Conservation (phyloP, 2,797 vertebrate genomes). For the Etheostoma perlongum region DNA sequence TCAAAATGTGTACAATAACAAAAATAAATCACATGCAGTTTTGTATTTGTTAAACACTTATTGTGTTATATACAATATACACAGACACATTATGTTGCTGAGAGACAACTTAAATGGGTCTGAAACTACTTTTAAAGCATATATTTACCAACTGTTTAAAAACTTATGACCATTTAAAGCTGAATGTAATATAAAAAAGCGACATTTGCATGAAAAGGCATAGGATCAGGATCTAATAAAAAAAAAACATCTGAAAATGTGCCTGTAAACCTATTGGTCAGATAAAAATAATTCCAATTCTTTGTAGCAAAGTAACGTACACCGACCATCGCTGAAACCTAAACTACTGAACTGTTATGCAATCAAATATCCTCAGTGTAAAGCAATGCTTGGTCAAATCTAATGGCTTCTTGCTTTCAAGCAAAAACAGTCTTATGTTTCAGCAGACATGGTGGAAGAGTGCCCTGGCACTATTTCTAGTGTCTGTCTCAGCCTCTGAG, state of each 20-base stretch:
- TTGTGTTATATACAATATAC: neutral
- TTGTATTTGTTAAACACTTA: neutral
- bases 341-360: conserved; percentile 27
- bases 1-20: neutral
- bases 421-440: conserved; percentile 43
- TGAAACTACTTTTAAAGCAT: neutral
- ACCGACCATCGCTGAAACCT: neutral
- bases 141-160: neutral
- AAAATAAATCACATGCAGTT: neutral
- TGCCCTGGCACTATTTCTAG: conserved; percentile 74
- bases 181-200: neutral
- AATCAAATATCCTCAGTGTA: conserved; percentile 27
- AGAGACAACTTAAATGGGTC: neutral
- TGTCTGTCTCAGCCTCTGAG: conserved; percentile 70
- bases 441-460: conserved; percentile 60
- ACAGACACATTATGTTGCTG: neutral
- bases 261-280: neutral
- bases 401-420: conserved; percentile 48
- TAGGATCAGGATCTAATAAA: neutral
- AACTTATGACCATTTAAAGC: neutral
- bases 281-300: neutral
- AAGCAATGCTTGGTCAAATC: conserved; percentile 38
- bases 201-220: neutral
- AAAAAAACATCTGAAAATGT: too few relatives aligned
- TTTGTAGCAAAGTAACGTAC: neutral